Base-by-base conservation (phyloP, 2,113 vertebrate species). In the Stegastes partitus region DNA sequence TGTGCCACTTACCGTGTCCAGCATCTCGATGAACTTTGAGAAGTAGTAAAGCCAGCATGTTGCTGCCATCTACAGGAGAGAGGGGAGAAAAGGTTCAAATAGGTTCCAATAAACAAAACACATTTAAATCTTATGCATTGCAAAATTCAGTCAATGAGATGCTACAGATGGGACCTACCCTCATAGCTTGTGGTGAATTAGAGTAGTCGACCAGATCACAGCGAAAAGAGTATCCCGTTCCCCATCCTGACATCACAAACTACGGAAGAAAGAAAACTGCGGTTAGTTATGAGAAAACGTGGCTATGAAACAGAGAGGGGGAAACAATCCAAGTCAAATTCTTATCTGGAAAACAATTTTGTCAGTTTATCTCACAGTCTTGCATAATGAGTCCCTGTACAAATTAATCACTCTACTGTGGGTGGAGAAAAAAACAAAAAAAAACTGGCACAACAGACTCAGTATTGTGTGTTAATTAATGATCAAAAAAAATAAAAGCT, bases 241-340 rank as follows among this genome's bases (percentile, higher is more conserved):
- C 98, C 98, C 98, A 99, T 73, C 98, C 98, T 0, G 97, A 97
- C 97, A 98, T 98, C 74, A 99, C 93, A 94, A 97, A 99, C 98
- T 99, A 34, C 72, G 64, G 56, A 53, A 87, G 62, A 79, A 22
- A 49, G 22, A 59, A 47, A 47, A 55, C 18, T 18, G 14, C 14
- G 15, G 47, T 23, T 55, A 69, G 16, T 25, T 19, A 53, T 44
- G 34, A 68, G 10, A 11, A 16, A 57, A 57, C 11, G 14, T 21
- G 39, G 39, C 14, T 42, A 12, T 42, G 39, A 15, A 42, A 4
- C 14, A 42, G 4, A n/a, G n/a, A n/a, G n/a, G n/a, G n/a, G n/a
- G n/a, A n/a, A n/a, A n/a, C n/a, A n/a, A n/a, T n/a, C n/a, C n/a
- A n/a, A n/a, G n/a, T n/a, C n/a, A n/a, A 42, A 42, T 4, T 14